These are phyloP conservation scores for Phrixothrix hirtus DNA, from an alignment of 2,888 invertebrate species.

Conservation along the genomic window DNA sequence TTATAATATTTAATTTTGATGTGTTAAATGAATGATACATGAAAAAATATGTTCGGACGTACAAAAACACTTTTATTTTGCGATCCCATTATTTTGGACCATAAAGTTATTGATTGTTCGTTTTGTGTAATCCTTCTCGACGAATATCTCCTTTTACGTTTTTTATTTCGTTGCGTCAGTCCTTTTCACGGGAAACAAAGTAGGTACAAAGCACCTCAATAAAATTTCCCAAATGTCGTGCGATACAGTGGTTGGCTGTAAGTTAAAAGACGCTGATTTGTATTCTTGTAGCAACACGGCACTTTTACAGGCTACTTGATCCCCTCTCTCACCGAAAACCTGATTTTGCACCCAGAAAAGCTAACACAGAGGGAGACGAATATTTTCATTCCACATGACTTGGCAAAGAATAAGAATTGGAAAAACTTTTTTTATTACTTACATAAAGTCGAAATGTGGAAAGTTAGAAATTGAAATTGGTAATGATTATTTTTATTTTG, in stretches of 20 bases:
- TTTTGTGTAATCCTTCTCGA: not conserved
- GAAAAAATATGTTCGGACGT: no score
- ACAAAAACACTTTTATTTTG: no score
- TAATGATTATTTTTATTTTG: no score
- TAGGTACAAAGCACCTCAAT: conserved; percentile 48
- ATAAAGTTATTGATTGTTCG: not conserved
- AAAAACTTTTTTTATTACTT: no score
- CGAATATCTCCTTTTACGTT: conserved; percentile 9
- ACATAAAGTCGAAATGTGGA: no score
- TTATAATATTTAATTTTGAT: no score
- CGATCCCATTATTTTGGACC: no score
- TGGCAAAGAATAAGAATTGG: conserved; percentile 22
- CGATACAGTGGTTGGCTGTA: conserved; percentile 42
- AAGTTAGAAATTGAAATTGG: no score
- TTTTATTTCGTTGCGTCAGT: conserved; percentile 23
- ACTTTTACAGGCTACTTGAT: conserved; percentile 52
- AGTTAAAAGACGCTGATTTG: conserved; percentile 48
- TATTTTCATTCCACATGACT: conserved; percentile 32
- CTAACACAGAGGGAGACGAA: conserved; percentile 20
- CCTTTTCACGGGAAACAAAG: conserved; percentile 43
- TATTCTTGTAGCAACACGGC: conserved; percentile 46
- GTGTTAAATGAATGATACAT: no score
- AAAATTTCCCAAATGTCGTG: conserved; percentile 46
- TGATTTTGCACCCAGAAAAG: conserved; percentile 32
- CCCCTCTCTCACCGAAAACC: conserved; percentile 28